Conservation (phyloP, 1,140 invertebrate species). For the Ruditapes philippinarum region DNA sequence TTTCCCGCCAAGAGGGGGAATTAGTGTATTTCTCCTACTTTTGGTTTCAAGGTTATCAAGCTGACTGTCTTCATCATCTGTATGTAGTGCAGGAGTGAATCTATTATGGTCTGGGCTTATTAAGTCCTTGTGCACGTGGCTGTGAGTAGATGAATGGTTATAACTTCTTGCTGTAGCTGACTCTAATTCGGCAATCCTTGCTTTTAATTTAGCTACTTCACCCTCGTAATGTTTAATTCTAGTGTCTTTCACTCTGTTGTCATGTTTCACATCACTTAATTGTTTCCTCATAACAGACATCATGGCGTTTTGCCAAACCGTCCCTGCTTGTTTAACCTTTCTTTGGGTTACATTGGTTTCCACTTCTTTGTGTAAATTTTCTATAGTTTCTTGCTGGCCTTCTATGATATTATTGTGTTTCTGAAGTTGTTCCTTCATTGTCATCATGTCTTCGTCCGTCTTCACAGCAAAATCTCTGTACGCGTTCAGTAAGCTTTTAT, state of each 20-base stretch:
- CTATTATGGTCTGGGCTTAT: neutral
- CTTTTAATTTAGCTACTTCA: constrained; percentile 52
- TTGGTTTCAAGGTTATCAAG: neutral
- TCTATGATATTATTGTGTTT: constrained; percentile 54
- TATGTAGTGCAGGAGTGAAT: neutral
- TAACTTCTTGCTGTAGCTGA: neutral
- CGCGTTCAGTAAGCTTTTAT: constrained; percentile 57
- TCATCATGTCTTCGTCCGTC: constrained; percentile 56
- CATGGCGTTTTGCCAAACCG: constrained; percentile 61
- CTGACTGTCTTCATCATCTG: constrained; percentile 20
- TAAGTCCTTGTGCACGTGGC: neutral
- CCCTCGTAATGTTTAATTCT: constrained; percentile 49
- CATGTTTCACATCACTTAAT: constrained; percentile 59
- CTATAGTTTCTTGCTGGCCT: constrained; percentile 53
- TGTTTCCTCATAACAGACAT: constrained; percentile 58
- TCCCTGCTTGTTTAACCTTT: constrained; percentile 56
- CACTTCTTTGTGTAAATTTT: constrained; percentile 54
- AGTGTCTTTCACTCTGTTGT: constrained; percentile 59
- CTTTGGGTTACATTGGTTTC: constrained; percentile 17
- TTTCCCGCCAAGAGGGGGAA: constrained; percentile 38
- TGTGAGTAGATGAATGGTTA: neutral
- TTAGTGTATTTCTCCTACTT: neutral
- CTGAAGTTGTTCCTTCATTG: constrained; percentile 38
- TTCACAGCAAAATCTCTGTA: constrained; percentile 62
- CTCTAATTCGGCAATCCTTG: constrained; percentile 47